These are phyloP conservation scores for Agonopterix alstromeriana DNA, from an alignment of 2,888 invertebrate genomes.

Conservation along the genomic window DNA sequence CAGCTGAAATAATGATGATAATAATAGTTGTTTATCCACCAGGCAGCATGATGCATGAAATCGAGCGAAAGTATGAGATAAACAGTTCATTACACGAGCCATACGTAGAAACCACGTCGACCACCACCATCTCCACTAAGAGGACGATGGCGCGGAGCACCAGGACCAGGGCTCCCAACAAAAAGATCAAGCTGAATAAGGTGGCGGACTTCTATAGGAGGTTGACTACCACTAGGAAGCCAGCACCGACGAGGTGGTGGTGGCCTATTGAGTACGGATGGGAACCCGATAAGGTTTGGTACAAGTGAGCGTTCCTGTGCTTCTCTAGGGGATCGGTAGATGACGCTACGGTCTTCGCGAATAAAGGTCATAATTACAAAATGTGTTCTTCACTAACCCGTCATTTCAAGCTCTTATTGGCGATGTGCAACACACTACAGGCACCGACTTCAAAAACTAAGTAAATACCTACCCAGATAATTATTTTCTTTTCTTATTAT, in stretches of 20 bases:
- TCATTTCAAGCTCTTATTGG: no score
- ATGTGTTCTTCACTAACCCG: no score
- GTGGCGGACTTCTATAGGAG: neutral
- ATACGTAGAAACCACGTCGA: neutral
- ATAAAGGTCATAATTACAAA: no score
- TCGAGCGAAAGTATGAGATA: conserved; percentile 23
- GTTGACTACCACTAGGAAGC: neutral
- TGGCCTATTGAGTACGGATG: conserved; percentile 19
- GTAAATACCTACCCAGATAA: no score
- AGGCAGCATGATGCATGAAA: conserved; percentile 31
- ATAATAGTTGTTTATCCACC: neutral
- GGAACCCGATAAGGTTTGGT: no score
- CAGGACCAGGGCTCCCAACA: neutral
- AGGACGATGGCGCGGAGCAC: neutral
- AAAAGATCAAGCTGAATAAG: neutral
- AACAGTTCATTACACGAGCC: neutral
- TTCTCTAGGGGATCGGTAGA: no score
- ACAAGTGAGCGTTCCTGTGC: no score
- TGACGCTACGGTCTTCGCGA: no score
- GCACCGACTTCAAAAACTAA: no score
- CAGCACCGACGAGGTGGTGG: neutral
- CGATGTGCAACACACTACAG: no score
- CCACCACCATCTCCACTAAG: conserved; percentile 1
- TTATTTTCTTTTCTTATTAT: no score
- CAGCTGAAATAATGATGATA: no score